Percentiles rank a stretch among this genome's conserved stretches.
Evolutionary conservation across 1,140 invertebrate genomes (phyloP).

Genomic region (Aphelenchoides avenae): DNA sequence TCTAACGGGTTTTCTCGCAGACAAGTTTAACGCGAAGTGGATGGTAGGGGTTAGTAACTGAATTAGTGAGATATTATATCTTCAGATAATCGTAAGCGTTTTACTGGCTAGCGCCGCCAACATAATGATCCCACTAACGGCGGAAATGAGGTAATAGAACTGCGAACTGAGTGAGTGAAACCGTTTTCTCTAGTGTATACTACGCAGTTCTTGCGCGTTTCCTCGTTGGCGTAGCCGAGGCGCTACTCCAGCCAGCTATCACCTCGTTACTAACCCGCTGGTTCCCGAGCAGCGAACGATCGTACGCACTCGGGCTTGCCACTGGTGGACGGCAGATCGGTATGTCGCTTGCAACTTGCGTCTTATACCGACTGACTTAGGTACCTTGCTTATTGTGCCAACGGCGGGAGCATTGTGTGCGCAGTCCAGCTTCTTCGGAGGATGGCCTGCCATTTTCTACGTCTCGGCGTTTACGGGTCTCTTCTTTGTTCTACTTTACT

Average conservation of each 20-base stretch:
- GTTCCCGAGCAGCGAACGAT: conserved; percentile 53
- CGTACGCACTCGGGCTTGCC: conserved; percentile 55
- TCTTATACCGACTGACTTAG: conserved; percentile 15
- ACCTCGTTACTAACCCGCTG: conserved; percentile 57
- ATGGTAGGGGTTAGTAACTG: conserved; percentile 34
- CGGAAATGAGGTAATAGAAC: conserved; percentile 22
- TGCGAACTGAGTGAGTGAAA: conserved; percentile 12
- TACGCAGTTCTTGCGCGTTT: conserved; percentile 54
- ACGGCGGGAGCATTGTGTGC: conserved; percentile 55
- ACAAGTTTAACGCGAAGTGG: conserved; percentile 59
- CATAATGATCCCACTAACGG: conserved; percentile 50
- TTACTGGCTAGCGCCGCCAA: conserved; percentile 51
- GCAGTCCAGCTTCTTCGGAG: conserved; percentile 54
- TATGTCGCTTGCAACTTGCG: conserved; percentile 7
- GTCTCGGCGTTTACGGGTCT: conserved; percentile 54
- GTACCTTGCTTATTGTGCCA: conserved; percentile 55
- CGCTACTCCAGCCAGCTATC: conserved; percentile 54
- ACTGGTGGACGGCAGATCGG: conserved; percentile 58
- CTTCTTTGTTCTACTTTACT: conserved; percentile 54
- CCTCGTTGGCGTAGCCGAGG: conserved; percentile 54
- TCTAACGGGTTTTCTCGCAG: conserved; percentile 55
- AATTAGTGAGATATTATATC: too few relatives aligned
- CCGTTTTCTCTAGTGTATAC: conserved; percentile 43
- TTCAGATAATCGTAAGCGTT: conserved; percentile 55
- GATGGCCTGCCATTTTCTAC: conserved; percentile 59